These are phyloP conservation scores for Henicopernis longicauda DNA, from an alignment of 2,113 vertebrate genomes.

Conservation along the genomic window DNA sequence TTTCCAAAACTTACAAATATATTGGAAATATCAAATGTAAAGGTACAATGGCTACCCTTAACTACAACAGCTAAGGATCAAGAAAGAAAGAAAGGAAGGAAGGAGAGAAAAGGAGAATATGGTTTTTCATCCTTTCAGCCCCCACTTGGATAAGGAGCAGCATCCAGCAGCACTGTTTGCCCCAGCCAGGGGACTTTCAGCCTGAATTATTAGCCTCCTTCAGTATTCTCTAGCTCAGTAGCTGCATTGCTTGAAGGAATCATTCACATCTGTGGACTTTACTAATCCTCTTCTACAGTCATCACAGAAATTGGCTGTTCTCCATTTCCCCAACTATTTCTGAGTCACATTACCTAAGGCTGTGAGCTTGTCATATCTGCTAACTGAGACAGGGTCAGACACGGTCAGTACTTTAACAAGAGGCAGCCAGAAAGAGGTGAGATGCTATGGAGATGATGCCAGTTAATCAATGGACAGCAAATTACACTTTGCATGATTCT, in stretches of 20 bases:
- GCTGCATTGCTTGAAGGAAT: conserved; percentile 8
- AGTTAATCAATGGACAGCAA: background rate
- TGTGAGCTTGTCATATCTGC: conserved; percentile 1
- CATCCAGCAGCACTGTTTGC: background rate
- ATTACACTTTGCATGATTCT: background rate
- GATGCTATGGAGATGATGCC: background rate
- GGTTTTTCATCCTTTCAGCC: background rate
- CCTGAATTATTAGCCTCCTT: background rate
- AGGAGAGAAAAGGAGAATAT: background rate
- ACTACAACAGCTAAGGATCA: background rate
- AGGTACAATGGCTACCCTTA: background rate
- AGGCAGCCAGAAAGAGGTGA: background rate
- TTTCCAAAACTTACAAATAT: background rate
- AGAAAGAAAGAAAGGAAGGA: background rate
- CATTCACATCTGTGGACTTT: conserved; percentile 10
- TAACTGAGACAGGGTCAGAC: conserved; percentile 2
- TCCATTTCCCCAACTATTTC: background rate
- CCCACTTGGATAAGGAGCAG: background rate
- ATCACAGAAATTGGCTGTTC: conserved; percentile 13
- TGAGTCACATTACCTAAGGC: conserved; percentile 18
- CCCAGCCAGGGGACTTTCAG: background rate
- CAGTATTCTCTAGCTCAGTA: background rate
- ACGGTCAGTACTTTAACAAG: background rate
- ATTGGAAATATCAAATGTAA: background rate
- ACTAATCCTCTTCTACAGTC: conserved; percentile 11